A percentile compares a stretch with the other conserved stretches of the same genome.
Evolutionary conservation across 2,113 vertebrate genomes (phyloP).

Genomic region (Lampris incognitus): DNA sequence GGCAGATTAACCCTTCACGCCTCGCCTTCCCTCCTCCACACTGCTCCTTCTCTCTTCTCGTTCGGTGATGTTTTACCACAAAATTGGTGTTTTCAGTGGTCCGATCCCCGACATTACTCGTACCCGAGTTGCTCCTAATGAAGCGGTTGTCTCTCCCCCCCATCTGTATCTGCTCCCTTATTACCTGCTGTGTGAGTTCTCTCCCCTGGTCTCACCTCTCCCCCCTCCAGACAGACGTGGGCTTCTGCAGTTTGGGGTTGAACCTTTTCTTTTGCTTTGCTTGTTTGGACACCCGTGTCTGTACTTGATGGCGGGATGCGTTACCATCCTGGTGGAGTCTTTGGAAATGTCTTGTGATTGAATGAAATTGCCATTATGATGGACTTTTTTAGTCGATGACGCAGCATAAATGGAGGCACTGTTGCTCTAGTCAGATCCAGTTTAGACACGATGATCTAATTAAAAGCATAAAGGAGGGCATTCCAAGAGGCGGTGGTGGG

Average conservation of each 20-base stretch:
- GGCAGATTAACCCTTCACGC: conserved; percentile 29
- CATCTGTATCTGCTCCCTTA: too few relatives aligned
- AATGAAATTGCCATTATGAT: conserved; percentile 12
- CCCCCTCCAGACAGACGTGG: too few relatives aligned
- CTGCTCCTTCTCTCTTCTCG: background rate
- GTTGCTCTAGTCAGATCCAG: conserved; percentile 34
- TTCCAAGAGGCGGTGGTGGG: background rate
- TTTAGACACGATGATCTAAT: conserved; percentile 43
- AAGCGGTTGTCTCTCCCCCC: too few relatives aligned
- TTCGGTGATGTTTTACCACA: conserved; percentile 14
- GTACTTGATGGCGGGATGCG: background rate
- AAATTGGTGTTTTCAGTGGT: background rate
- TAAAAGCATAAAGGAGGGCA: conserved; percentile 6
- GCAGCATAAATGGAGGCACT: conserved; percentile 56
- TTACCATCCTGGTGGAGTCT: background rate
- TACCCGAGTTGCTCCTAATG: too few relatives aligned
- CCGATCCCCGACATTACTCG: background rate
- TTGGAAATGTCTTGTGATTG: background rate
- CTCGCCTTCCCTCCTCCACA: conserved; percentile 25
- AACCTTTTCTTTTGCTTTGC: background rate
- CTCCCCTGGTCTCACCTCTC: too few relatives aligned
- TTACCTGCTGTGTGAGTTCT: too few relatives aligned
- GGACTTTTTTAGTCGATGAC: conserved; percentile 20
- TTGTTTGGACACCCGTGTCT: background rate
- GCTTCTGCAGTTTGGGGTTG: background rate